Base-by-base conservation (phyloP, 2,113 vertebrate genomes). In the Sturnira hondurensis region DNA sequence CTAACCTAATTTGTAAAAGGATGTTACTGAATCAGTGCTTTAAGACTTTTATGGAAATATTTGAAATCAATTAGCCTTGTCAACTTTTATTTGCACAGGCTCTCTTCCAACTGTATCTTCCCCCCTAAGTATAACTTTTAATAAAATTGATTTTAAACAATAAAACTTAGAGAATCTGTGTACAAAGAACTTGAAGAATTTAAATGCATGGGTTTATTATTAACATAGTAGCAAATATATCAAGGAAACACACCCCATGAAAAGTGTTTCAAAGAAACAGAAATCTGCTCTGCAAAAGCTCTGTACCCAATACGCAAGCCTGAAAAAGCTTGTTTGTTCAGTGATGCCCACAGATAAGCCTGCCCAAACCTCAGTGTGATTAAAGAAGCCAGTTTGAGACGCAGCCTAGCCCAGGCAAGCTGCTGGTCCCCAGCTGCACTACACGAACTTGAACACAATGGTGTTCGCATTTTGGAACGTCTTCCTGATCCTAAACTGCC, bases 161-260 rank as follows among this genome's bases (percentile, higher is more conserved):
- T 89, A 94, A 47, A 77, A 85, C 76, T 85, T 52, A 86, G 71
- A 96, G 92, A 97, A 97, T 96, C 90, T 95, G 67, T 93, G 71
- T 88, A 95, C 86, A 97, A 97, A 90, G 85, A 96, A 15, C 92
- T 93, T 88, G 63, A 96, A 95, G 94, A 93, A 88, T 97, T 96
- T 86, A 90, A 96, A 92, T 93, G 2, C 3, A 3, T 83, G 94
- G 90, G 97, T 98, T 98, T 96, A 97, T 98, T 90, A 97, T 98
- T 97, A 98, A 98, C 97, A 97, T 85, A 95, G 94, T 96, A 95
- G 96, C 97, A 97, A 98, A 97, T 95, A 97, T 94, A 96, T 95
- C 96, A 96, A 92, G 84, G 87, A 97, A 92, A 95, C 93, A 95
- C 96, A 33, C 96, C 97, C 95, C 54, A 77, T 87, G 85, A 76